phyloP scores from a whole-genome alignment of 2,797 vertebrate genomes.

The Scyliorhinus canicula region DNA sequence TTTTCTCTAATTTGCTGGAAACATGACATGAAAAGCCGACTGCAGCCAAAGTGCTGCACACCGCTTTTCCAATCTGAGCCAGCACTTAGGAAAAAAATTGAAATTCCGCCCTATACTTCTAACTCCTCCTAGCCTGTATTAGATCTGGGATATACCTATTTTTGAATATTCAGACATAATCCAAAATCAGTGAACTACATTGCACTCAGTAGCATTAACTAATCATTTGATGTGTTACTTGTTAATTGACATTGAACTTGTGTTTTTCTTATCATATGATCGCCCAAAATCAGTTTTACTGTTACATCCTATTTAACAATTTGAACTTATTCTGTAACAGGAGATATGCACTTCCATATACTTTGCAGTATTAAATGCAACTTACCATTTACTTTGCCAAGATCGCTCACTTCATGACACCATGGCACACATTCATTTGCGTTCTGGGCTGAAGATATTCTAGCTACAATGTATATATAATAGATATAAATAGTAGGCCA shows the following conservation, averaged over 20 bases:
- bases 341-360: neutral
- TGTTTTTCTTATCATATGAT: neutral
- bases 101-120: neutral
- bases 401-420: neutral
- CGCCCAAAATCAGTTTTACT: neutral
- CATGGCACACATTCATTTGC: neutral
- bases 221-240: neutral
- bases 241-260: neutral
- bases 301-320: neutral
- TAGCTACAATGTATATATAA: neutral
- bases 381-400: neutral
- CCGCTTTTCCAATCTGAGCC: no score
- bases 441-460: neutral
- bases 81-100: no score
- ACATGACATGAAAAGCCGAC: no score
- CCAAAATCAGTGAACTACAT: neutral
- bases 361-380: neutral
- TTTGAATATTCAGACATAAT: neutral
- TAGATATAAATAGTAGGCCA: neutral
- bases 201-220: neutral
- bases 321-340: neutral
- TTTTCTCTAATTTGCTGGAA: no score
- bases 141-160: neutral
- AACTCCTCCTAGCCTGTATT: neutral
- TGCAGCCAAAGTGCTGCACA: no score